Evolutionary conservation across 2,113 vertebrate species (phyloP).

Genomic region (Charina bottae): DNA sequence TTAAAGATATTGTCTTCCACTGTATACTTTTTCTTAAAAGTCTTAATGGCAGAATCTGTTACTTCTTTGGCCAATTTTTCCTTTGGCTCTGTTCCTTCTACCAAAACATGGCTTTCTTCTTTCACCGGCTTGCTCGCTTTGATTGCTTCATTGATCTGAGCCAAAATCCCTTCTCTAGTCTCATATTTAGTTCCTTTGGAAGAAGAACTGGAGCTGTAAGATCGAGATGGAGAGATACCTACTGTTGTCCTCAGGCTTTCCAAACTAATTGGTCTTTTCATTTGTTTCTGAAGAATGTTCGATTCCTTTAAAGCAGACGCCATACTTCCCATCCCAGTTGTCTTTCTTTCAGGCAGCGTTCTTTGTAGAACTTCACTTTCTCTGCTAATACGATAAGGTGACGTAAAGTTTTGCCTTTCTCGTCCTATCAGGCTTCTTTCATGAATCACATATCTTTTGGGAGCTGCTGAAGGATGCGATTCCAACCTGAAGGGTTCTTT

Average conservation of each 20-base stretch:
- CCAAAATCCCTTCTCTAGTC: conserved; percentile 55
- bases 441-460: conserved; percentile 74
- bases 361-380: conserved; percentile 58
- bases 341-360: conserved; percentile 65
- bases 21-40: conserved; percentile 19
- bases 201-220: conserved; percentile 42
- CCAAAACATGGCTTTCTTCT: conserved; percentile 40
- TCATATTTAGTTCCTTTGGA: conserved; percentile 55
- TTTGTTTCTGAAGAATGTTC: conserved; percentile 21
- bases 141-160: conserved; percentile 42
- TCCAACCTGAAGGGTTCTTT: conserved; percentile 67
- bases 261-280: conserved; percentile 32
- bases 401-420: conserved; percentile 46
- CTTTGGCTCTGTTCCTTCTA: conserved; percentile 47
- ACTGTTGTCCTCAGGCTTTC: conserved; percentile 46
- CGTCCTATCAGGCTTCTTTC: conserved; percentile 70
- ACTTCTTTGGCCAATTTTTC: conserved; percentile 42
- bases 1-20: neutral
- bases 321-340: conserved; percentile 61
- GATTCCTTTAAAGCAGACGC: conserved; percentile 53
- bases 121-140: conserved; percentile 53
- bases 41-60: neutral
- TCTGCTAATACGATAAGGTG: conserved; percentile 51
- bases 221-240: conserved; percentile 46
- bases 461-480: conserved; percentile 55